Evolutionary conservation across 2,888 invertebrate species (phyloP), one percentile per base, ranked within the genome.

Genomic region (Epistrophe grossulariae): DNA sequence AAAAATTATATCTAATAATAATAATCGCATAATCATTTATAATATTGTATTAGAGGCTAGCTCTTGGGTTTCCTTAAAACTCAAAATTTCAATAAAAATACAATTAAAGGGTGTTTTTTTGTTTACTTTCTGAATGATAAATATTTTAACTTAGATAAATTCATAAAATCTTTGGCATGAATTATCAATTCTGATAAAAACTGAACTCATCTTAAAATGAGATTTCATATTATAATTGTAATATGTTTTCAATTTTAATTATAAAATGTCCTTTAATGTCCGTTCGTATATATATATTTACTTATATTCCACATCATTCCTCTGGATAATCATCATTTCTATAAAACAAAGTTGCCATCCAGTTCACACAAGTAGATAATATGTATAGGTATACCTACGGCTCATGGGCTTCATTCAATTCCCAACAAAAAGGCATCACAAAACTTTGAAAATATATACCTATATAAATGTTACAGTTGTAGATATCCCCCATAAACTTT

Each of bases 401-500:
- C 79, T 76, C 66, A 50, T 66, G 62, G 57, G 79, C 64, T 59
- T 62, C 50, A 35, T 76, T 57, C 59, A 57, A 43, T 71, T 50
- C 10, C 17, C 24, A 11, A 68, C n/a, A 60, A 59, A 72, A 59
- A 60, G 9, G 38, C 11, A 38, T 38, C 7, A 35, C 1, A 35
- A 81, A 81, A 82, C 74, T 85, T 79, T 82, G 4, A 50, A 59
- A 74, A 62, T 77, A 78, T 48, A 80, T 80, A 78, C 74, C 78
- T 73, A 78, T 48, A 80, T 81, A 78, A 85, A 74, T 79, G 85
- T 74, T 78, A 71, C 64, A 50, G 45, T n/a, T 24, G 3, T 70
- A 66, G 35, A n/a, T 78, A 57, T 74, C 78, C 59, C 77, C 35
- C 35, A 62, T 71, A 85, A 82, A 85, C 71, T 85, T 85, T 85